A percentile compares a stretch with the other conserved stretches of the same genome.
Evolutionary conservation across 2,888 invertebrate species (phyloP).

Genomic region (Rhaphigaster nebulosa): DNA sequence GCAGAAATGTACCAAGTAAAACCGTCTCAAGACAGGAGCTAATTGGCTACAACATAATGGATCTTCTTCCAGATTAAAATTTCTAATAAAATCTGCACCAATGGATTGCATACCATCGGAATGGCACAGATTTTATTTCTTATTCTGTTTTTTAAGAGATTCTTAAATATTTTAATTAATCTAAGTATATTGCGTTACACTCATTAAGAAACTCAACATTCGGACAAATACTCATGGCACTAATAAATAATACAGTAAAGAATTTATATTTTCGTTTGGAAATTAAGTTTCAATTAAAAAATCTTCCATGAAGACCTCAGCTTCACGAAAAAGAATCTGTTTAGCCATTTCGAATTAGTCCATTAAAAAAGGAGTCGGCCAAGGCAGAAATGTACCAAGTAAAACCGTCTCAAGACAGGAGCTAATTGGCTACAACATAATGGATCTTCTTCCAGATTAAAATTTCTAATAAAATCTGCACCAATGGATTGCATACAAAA

Average conservation of each 20-base stretch:
- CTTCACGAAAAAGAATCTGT: background rate
- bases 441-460: conserved; percentile 44
- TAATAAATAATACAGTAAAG: background rate
- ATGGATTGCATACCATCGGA: conserved; percentile 34
- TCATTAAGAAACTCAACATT: no score
- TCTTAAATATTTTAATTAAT: no score
- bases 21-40: background rate
- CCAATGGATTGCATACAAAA: conserved; percentile 40
- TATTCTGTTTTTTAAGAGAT: no score
- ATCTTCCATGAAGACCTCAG: background rate
- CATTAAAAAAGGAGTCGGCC: background rate
- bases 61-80: conserved; percentile 46
- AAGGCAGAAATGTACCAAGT: background rate
- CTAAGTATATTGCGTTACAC: no score
- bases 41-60: conserved; percentile 33
- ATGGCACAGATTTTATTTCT: no score
- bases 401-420: background rate
- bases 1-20: background rate
- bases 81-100: conserved; percentile 35
- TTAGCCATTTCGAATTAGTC: background rate
- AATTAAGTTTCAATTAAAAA: background rate
- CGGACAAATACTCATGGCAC: background rate
- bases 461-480: conserved; percentile 43
- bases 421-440: conserved; percentile 36
- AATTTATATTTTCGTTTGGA: background rate